These are phyloP conservation scores for Microchrysa polita DNA, from an alignment of 2,888 invertebrate genomes.

Conservation along the genomic window DNA sequence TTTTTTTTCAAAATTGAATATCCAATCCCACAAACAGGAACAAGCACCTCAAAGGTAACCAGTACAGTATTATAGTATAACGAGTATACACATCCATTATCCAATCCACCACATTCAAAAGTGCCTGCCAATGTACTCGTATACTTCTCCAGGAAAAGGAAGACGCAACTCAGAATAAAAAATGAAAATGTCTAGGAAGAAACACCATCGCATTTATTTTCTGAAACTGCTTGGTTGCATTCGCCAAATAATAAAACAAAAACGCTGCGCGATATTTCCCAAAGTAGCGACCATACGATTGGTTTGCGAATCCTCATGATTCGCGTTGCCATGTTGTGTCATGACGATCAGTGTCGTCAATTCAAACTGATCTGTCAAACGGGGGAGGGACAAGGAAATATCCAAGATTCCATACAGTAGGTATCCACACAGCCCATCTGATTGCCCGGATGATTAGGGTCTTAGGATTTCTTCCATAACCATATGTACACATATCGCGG, in stretches of 20 bases:
- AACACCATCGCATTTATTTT: not conserved
- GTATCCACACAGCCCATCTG: constrained; percentile 5
- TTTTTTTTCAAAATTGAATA: too few species aligned
- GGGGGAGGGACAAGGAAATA: not conserved
- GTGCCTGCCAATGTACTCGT: not conserved
- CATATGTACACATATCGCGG: not conserved
- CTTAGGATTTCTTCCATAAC: not conserved
- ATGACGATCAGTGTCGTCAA: constrained; percentile 10
- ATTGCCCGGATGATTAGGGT: constrained; percentile 24
- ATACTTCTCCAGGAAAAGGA: constrained; percentile 30
- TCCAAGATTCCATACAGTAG: too few species aligned
- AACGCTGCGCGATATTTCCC: not conserved
- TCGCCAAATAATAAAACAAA: constrained; percentile 14
- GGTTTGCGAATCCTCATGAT: constrained; percentile 32
- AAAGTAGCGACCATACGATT: constrained; percentile 37
- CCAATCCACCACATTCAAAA: too few species aligned
- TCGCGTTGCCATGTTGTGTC: not conserved
- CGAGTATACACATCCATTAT: too few species aligned
- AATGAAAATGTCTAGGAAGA: constrained; percentile 19
- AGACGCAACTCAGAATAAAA: constrained; percentile 29
- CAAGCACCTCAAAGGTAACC: too few species aligned
- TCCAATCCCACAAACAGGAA: too few species aligned
- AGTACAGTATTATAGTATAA: too few species aligned
- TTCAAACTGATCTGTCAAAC: constrained; percentile 1
- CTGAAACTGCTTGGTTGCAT: not conserved